These are phyloP conservation scores for Acanthis flammea DNA, from an alignment of 2,797 vertebrate species.

Conservation along the genomic window DNA sequence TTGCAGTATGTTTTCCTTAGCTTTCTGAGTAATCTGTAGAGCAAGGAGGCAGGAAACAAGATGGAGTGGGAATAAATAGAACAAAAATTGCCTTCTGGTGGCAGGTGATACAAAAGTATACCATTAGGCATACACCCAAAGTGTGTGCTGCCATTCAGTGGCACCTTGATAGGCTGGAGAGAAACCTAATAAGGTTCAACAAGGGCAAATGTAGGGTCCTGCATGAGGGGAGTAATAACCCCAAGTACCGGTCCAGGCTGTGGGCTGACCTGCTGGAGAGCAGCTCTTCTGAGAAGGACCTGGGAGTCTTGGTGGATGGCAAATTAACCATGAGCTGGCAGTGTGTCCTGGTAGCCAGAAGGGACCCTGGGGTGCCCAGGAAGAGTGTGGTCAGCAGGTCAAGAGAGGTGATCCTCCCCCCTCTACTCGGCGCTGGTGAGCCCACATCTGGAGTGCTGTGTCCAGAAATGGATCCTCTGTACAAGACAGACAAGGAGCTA, in stretches of 20 bases:
- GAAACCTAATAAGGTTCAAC: neutral
- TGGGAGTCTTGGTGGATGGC: neutral
- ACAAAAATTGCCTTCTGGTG: neutral
- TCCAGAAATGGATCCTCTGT: neutral
- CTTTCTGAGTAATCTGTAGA: neutral
- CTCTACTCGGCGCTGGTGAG: neutral
- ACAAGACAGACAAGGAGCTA: neutral
- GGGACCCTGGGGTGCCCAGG: neutral
- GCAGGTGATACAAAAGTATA: neutral
- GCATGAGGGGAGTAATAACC: neutral
- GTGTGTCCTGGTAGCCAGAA: neutral
- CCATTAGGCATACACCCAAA: neutral
- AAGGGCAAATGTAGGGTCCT: neutral
- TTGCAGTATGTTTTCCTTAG: neutral
- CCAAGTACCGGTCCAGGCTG: neutral
- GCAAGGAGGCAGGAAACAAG: neutral
- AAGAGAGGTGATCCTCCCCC: neutral
- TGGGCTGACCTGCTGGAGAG: neutral
- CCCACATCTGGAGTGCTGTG: neutral
- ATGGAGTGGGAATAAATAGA: neutral
- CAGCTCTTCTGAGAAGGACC: neutral
- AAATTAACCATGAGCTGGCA: rapidly evolving
- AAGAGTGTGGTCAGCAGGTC: neutral
- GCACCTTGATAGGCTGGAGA: neutral
- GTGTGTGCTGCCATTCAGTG: neutral